These are phyloP conservation scores for Menidia menidia DNA, from an alignment of 2,797 vertebrate species.

Conservation along the genomic window DNA sequence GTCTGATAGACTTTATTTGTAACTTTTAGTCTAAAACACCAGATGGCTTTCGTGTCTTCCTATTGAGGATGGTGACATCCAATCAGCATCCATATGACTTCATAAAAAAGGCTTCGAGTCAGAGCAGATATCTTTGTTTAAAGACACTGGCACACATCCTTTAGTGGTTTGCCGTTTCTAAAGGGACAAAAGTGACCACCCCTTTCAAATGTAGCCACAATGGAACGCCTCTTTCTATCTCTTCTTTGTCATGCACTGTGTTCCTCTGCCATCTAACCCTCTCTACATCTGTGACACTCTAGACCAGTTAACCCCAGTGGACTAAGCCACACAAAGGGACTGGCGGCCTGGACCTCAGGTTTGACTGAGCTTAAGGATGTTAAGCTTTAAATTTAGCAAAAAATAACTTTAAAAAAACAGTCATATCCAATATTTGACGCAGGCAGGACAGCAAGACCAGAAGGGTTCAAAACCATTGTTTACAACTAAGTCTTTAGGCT, in stretches of 20 bases:
- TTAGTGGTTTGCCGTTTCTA: slow-evolving; percentile 71
- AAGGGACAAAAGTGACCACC: slow-evolving; percentile 71
- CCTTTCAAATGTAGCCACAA: slow-evolving; percentile 70
- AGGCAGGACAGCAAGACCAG: slow-evolving; percentile 38
- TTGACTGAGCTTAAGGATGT: slow-evolving; percentile 64
- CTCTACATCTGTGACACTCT: slow-evolving; percentile 65
- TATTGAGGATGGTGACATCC: slow-evolving; percentile 54
- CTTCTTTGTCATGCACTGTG: slow-evolving; percentile 63
- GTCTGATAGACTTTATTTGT: slow-evolving; percentile 44
- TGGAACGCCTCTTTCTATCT: slow-evolving; percentile 61
- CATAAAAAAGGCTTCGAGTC: slow-evolving; percentile 52
- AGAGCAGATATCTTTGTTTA: slow-evolving; percentile 66
- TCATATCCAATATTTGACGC: neutral
- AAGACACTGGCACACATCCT: slow-evolving; percentile 65
- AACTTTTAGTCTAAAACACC: slow-evolving; percentile 42
- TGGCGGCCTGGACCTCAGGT: slow-evolving; percentile 28
- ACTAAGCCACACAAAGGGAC: slow-evolving; percentile 60
- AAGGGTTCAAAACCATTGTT: slow-evolving; percentile 1
- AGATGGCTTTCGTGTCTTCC: slow-evolving; percentile 50
- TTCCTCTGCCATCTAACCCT: slow-evolving; percentile 64
- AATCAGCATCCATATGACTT: slow-evolving; percentile 64
- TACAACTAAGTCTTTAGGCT: neutral
- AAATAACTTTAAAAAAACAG: too few species aligned
- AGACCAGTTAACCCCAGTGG: slow-evolving; percentile 69
- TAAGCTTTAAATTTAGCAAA: slow-evolving; percentile 67